Base-by-base conservation (phyloP, 2,888 invertebrate genomes). In the Acleris laterana region DNA sequence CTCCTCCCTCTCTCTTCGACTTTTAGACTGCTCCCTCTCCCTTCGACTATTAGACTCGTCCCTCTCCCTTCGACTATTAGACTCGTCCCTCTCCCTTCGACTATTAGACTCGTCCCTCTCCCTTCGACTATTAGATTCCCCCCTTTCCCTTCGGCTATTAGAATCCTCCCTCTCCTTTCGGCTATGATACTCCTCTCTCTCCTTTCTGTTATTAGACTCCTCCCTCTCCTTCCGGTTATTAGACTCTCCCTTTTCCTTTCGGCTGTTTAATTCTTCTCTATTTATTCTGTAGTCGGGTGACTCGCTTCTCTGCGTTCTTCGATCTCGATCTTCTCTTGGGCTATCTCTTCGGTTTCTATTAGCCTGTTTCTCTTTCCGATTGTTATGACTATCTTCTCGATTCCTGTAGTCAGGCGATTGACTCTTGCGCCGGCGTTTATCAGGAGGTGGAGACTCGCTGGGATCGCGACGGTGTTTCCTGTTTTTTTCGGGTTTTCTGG, bases 401-500 rank as follows among this genome's bases (percentile, higher is more conserved):
- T 69, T 77, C 63, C 71, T 85, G 65, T 72, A 79, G 5, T 85
- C 85, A 1, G 77, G 77, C 0, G 89, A 85, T 1, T 81, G 77
- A 62, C 89, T 90, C 60, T 75, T 82, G 1, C 85, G 82, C 2
- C 88, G 79, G 69, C 81, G 81, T 69, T 89, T 91, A 22, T 87
- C 88, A 0, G 89, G 88, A 3, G 84, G 84, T 0, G 90, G 88
- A 0, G 91, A 89, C 0, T 72, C 61, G 68, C 87, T 88, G 22
- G 69, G 50, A 5, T 85, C 86, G 72, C 81, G 78, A n/a, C 75
- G 70, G 65, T 79, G 63, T 56, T 69, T 82, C 69, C 81, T 87
- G 52, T 77, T 83, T 71, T 80, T 79, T 62, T 84, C 87, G 1
- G 85, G 83, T 16, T 68, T 62, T 69, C 73, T 81, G 62, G 77